Evolutionary conservation across 2,113 vertebrate species (phyloP).

Genomic region (Sialia sialis): DNA sequence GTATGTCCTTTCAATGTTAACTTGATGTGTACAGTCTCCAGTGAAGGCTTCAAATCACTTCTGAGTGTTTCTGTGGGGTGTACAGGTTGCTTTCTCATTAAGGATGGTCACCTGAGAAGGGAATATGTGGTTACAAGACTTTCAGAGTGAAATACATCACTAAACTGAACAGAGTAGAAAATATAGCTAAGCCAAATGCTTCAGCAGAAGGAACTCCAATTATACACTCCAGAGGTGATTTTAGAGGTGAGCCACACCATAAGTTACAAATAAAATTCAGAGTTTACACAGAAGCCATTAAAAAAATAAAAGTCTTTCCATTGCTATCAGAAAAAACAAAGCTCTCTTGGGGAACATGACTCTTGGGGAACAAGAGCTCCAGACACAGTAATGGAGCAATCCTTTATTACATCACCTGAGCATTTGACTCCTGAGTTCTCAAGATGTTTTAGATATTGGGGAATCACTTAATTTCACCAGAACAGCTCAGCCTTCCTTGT

Average conservation of each 20-base stretch:
- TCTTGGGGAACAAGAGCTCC: not conserved
- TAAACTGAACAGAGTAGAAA: not conserved
- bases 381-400: not conserved
- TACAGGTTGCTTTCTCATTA: not conserved
- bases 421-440: not conserved
- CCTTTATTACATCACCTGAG: not conserved
- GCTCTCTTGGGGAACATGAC: not conserved
- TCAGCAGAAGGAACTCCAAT: not conserved
- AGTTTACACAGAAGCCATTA: not conserved
- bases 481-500: not conserved
- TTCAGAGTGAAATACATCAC: not conserved
- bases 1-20: not conserved
- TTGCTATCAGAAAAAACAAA: not conserved
- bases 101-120: not conserved
- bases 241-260: not conserved
- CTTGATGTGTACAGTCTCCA: not conserved
- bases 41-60: not conserved
- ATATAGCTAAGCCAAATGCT: not conserved
- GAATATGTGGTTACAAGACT: not conserved
- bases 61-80: not conserved
- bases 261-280: not conserved
- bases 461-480: not conserved
- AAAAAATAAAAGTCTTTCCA: not conserved
- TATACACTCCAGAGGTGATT: not conserved
- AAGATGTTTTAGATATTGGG: not conserved